Conservation (phyloP, 2,113 vertebrate species). For the Catharus fuscescens region DNA sequence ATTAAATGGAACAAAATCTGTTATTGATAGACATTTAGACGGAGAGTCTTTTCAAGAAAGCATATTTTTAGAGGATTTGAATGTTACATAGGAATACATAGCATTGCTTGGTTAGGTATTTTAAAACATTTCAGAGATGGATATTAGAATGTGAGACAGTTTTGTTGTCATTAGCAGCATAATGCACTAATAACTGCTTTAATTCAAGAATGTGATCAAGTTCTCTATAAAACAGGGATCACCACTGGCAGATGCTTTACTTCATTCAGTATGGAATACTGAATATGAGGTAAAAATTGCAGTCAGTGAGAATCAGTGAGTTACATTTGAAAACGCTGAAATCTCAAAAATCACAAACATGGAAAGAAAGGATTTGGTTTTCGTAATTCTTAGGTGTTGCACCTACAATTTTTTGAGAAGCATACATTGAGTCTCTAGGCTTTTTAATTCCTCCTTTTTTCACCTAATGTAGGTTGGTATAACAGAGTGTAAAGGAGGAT, state of each 20-base stretch:
- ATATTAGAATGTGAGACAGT: slow-evolving; percentile 40
- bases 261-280: background rate
- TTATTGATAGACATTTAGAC: background rate
- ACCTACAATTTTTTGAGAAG: background rate
- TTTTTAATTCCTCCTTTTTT: slow-evolving; percentile 8
- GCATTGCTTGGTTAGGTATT: slow-evolving; percentile 21
- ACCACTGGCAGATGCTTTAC: background rate
- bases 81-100: slow-evolving; percentile 21
- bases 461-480: background rate
- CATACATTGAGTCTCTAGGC: background rate
- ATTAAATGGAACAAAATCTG: background rate
- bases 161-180: slow-evolving; percentile 37
- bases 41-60: slow-evolving; percentile 20
- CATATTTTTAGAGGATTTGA: slow-evolving; percentile 25
- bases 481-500: background rate
- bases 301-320: background rate
- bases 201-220: slow-evolving; percentile 32
- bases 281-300: background rate
- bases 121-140: slow-evolving; percentile 52
- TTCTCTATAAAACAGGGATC: slow-evolving; percentile 26
- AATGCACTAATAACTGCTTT: slow-evolving; percentile 49
- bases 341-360: background rate
- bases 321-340: background rate
- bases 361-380: background rate
- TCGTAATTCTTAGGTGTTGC: background rate